These are phyloP conservation scores for Sciurus niger DNA, from an alignment of 2,113 vertebrate species.

Conservation along the genomic window DNA sequence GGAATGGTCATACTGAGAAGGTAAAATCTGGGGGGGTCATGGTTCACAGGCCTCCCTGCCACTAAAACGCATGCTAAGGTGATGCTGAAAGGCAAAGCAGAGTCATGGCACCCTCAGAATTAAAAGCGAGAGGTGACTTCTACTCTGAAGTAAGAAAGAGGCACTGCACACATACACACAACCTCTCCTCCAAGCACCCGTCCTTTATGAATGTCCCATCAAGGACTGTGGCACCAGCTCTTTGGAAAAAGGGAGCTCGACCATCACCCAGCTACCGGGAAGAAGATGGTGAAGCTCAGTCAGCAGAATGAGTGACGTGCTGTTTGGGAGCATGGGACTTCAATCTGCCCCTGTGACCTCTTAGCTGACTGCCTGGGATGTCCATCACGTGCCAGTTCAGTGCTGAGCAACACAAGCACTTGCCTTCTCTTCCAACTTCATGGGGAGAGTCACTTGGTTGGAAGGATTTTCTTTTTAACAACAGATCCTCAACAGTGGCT, in stretches of 20 bases:
- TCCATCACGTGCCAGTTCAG: fast-evolving
- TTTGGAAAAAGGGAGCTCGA: neutral
- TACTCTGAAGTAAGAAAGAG: neutral
- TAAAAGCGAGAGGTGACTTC: neutral
- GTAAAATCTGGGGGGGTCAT: neutral
- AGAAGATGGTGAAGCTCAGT: fast-evolving
- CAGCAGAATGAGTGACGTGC: fast-evolving
- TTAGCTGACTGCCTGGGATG: no score
- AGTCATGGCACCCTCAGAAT: neutral
- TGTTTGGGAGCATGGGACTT: fast-evolving
- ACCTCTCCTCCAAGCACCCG: neutral
- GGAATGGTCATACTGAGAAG: neutral
- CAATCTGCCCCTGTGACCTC: neutral
- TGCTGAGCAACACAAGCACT: neutral
- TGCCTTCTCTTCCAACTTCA: neutral
- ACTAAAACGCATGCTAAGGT: neutral
- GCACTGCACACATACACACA: neutral
- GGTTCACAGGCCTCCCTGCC: neutral
- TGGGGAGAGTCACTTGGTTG: neutral
- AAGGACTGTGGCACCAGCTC: neutral
- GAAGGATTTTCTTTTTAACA: neutral
- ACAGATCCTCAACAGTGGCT: neutral
- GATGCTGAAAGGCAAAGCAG: neutral
- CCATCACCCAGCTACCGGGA: neutral
- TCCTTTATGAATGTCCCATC: neutral